These are phyloP conservation scores for Agrilus biguttatus DNA, from an alignment of 2,888 invertebrate species.

Conservation along the genomic window DNA sequence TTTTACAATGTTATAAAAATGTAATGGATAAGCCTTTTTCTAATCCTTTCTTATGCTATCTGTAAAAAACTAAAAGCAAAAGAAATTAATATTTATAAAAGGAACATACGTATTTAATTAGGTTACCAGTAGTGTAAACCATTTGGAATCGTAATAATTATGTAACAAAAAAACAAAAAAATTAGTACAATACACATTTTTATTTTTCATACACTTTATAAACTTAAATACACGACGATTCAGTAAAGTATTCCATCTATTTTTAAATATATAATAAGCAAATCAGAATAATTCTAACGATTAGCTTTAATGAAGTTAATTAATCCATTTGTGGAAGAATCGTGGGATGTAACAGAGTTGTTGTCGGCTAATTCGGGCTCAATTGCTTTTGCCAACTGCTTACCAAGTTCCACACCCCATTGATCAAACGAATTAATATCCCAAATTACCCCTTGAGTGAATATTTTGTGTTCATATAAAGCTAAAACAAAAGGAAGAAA, in stretches of 20 bases:
- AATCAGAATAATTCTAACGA: slow-evolving; percentile 11
- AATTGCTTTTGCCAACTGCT: slow-evolving; percentile 96
- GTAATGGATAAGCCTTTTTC: too few relatives aligned
- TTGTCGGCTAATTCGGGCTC: slow-evolving; percentile 76
- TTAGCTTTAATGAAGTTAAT: slow-evolving; percentile 84
- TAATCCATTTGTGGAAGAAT: slow-evolving; percentile 91
- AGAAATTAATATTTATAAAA: too few relatives aligned
- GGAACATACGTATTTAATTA: too few relatives aligned
- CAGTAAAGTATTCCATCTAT: background rate
- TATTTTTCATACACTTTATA: background rate
- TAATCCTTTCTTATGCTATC: too few relatives aligned
- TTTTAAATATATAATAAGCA: background rate
- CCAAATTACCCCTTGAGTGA: slow-evolving; percentile 97
- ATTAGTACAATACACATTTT: slow-evolving; percentile 1
- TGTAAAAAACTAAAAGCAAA: too few relatives aligned
- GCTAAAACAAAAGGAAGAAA: slow-evolving; percentile 33
- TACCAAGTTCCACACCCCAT: slow-evolving; percentile 99
- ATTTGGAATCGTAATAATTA: too few relatives aligned
- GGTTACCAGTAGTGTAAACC: too few relatives aligned
- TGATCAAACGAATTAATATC: slow-evolving; percentile 99
- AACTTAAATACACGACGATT: slow-evolving; percentile 1
- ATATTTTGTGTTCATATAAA: slow-evolving; percentile 98
- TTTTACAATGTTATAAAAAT: too few relatives aligned
- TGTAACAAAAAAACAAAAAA: background rate
- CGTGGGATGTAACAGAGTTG: slow-evolving; percentile 61